Conservation (phyloP, 1,140 invertebrate species). For the Trichonephila clavipes region DNA sequence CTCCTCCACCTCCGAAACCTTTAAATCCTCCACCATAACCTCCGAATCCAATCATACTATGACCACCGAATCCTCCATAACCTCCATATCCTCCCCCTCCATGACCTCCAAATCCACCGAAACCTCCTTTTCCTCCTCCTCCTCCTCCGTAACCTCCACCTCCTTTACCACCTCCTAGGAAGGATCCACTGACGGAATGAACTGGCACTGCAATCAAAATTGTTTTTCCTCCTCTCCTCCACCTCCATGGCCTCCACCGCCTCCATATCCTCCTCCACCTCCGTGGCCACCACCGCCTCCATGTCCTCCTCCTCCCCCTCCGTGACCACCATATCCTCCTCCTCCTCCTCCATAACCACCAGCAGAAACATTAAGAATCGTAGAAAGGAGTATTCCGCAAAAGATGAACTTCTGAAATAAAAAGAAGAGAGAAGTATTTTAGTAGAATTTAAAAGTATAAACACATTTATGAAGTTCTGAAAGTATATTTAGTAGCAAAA, state of each 20-base stretch:
- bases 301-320: too few species aligned
- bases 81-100: constrained; percentile 23
- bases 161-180: not conserved
- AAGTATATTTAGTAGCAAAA: too few species aligned
- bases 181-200: not conserved
- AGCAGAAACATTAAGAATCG: not conserved
- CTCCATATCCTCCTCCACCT: constrained; percentile 30
- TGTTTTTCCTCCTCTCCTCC: not conserved
- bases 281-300: constrained; percentile 8
- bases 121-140: not conserved
- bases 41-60: not conserved
- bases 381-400: too few species aligned
- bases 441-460: too few species aligned
- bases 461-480: too few species aligned
- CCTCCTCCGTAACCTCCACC: not conserved
- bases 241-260: not conserved
- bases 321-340: not conserved
- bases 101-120: not conserved
- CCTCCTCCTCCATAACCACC: constrained; percentile 32
- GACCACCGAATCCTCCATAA: not conserved
- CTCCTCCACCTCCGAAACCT: not conserved
- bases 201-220: not conserved
- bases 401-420: too few species aligned
- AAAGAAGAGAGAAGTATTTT: too few species aligned
- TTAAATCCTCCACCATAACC: not conserved